Conservation (phyloP, 2,113 vertebrate genomes). For the Myxocyprinus asiaticus region DNA sequence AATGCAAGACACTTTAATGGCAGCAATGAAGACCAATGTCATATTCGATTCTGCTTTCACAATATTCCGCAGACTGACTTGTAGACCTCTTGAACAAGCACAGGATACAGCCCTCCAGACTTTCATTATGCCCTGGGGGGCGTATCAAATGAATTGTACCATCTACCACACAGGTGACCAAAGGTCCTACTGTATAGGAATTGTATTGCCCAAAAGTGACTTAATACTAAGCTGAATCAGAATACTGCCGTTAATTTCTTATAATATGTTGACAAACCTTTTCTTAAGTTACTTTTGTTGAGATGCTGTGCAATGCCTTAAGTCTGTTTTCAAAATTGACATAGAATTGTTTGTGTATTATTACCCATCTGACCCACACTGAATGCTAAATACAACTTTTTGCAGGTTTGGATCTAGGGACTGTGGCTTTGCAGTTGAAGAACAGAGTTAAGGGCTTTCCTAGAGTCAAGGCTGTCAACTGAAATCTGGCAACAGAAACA, state of each 20-base stretch:
- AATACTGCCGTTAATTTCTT: no score
- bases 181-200: background rate
- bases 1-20: background rate
- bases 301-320: no score
- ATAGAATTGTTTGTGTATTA: no score
- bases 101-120: conserved; percentile 14
- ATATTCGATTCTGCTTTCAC: no score
- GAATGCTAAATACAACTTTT: no score
- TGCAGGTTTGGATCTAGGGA: background rate
- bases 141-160: background rate
- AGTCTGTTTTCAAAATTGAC: no score
- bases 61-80: background rate
- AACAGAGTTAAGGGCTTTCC: conserved; percentile 13
- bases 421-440: background rate
- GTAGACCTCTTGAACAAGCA: conserved; percentile 4
- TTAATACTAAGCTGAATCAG: no score
- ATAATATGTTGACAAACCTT: background rate
- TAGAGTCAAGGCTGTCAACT: background rate
- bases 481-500: conserved; percentile 29
- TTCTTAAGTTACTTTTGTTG: background rate
- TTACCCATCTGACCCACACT: no score
- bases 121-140: background rate
- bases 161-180: conserved; percentile 4
- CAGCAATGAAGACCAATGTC: no score
- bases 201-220: background rate